These are phyloP conservation scores for Pleuronectes platessa DNA, from an alignment of 2,113 vertebrate species.

Conservation along the genomic window DNA sequence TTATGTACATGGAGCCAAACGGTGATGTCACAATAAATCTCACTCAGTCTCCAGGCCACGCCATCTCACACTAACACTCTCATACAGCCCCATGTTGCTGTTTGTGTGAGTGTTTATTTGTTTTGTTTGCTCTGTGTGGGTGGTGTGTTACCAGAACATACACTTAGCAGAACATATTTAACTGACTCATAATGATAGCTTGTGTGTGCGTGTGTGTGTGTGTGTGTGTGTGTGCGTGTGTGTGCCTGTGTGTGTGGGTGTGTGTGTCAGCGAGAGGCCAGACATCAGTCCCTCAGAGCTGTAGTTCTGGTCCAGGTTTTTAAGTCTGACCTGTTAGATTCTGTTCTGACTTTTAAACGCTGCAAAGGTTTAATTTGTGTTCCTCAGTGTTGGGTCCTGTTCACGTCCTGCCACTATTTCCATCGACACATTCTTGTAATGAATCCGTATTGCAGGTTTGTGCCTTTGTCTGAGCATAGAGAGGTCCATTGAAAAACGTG, in stretches of 20 bases:
- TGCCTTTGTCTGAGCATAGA: too few species aligned
- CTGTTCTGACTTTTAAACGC: too few species aligned
- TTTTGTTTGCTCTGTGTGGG: slow-evolving; percentile 56
- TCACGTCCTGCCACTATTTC: too few species aligned
- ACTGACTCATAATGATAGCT: slow-evolving; percentile 58
- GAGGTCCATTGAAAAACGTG: too few species aligned
- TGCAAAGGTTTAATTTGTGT: too few species aligned
- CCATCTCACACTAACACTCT: slow-evolving; percentile 42
- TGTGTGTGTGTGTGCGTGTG: slow-evolving; percentile 7
- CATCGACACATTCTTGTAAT: too few species aligned
- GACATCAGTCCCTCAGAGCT: background rate
- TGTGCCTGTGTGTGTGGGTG: slow-evolving; percentile 19
- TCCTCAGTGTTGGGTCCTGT: too few species aligned
- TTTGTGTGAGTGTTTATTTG: slow-evolving; percentile 36
- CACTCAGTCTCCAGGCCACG: slow-evolving; percentile 28
- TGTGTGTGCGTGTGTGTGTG: slow-evolving; percentile 23
- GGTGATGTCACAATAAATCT: slow-evolving; percentile 67
- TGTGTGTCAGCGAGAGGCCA: background rate
- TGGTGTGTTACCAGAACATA: slow-evolving; percentile 56
- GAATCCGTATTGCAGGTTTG: too few species aligned
- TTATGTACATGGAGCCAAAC: slow-evolving; percentile 62
- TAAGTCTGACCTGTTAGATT: too few species aligned
- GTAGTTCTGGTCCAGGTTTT: background rate
- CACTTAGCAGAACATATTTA: slow-evolving; percentile 62
- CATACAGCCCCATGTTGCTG: slow-evolving; percentile 9